Base-by-base conservation (phyloP, 2,797 vertebrate species). In the Chrysocyon brachyurus region DNA sequence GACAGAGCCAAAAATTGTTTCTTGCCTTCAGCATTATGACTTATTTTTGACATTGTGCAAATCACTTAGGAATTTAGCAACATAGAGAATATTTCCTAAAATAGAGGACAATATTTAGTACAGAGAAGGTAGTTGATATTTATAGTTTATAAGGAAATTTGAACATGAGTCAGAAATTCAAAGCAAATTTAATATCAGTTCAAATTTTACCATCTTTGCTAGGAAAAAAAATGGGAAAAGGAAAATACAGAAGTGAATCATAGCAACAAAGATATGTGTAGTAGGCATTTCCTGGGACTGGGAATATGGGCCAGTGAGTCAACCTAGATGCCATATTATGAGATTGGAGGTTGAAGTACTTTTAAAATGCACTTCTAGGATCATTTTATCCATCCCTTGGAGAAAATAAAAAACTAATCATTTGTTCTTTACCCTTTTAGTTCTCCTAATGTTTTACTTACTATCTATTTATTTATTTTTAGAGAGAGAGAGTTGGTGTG, bases 61-160 rank as follows among this genome's bases (percentile, higher is more conserved):
- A 66, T 85, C 22, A 56, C 15, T n/a, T 92, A 92, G 63, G 33
- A 91, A 57, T 14, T 90, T 87, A 66, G 52, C 66, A 92, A 66
- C 21, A 31, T 36, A 46, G 16, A 46, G 26, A 9, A 19, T 70
- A 49, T 77, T 79, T 59, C 64, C 64, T 85, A 57, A 92, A 72
- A 31, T 57, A 78, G 46, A 68, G 5, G 79, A 90, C 61, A 12
- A 6, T 49, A 61, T 31, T 73, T 95, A 75, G 49, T 63, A 31
- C 11, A 49, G 26, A 54, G 21, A 87, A 14, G 8, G 33, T 79
- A 73, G 36, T 81, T 79, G 61, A n/a, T 77, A 54, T 46, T 94
- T 91, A 77, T 21, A 52, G 40, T 83, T 91, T 88, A n/a, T 57
- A 94, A 66, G 40, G 46, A 88, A 57, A 89, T 70, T 78, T 72